Conservation (phyloP, 1,140 invertebrate genomes). For the Semibalanus balanoides region DNA sequence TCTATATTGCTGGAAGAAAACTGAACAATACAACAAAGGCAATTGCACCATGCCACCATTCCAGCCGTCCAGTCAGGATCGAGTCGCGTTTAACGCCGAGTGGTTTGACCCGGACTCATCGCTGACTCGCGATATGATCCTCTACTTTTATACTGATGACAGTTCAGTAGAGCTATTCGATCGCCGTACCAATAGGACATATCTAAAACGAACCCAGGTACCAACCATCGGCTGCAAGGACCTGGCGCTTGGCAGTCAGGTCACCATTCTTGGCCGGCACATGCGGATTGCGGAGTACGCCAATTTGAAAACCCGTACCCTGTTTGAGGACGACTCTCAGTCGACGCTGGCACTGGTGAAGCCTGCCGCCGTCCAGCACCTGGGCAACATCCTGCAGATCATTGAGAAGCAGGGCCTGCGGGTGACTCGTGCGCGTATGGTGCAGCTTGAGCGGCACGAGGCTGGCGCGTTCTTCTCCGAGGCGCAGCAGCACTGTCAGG, state of each 20-base stretch:
- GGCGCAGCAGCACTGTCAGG: not conserved
- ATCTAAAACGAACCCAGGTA: not conserved
- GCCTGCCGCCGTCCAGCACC: not conserved
- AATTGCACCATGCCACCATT: not conserved
- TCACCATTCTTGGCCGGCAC: not conserved
- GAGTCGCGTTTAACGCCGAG: not conserved
- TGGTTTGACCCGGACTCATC: not conserved
- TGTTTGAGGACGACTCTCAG: not conserved
- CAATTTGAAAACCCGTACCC: not conserved
- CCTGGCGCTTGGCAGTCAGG: not conserved
- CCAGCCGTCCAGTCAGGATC: not conserved
- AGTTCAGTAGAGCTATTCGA: not conserved
- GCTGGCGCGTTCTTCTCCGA: not conserved
- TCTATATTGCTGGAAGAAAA: no score
- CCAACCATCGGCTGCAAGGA: not conserved
- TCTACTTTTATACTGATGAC: not conserved
- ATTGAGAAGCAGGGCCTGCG: not conserved
- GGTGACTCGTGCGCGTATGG: not conserved
- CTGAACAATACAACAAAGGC: not conserved
- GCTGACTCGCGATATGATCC: not conserved
- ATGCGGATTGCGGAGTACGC: not conserved
- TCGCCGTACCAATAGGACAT: not conserved
- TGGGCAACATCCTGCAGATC: not conserved
- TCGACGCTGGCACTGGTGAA: not conserved
- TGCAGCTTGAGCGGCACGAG: not conserved